phyloP scores from a whole-genome alignment of 2,888 invertebrate species.

The Nebria salina region DNA sequence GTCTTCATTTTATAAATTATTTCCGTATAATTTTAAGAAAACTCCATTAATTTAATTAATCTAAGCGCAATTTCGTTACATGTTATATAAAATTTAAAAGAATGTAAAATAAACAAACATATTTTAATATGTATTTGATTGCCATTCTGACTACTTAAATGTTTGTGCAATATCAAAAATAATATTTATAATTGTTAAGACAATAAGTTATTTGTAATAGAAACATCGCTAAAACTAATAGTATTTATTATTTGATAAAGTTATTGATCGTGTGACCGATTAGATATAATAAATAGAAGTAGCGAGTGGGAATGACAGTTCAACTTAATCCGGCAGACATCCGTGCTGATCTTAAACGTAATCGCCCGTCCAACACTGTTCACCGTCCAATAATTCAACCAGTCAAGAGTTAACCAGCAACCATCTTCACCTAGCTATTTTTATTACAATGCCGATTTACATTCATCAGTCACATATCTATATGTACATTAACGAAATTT shows the following conservation, averaged over 20 bases:
- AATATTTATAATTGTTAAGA: too few species aligned
- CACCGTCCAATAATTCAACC: conserved; percentile 35
- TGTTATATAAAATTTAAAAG: too few species aligned
- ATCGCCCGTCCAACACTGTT: conserved; percentile 37
- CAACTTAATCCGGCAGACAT: conserved; percentile 43
- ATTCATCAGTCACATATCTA: too few species aligned
- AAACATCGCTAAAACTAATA: not conserved
- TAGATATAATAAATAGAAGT: conserved; percentile 8
- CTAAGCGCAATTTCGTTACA: too few species aligned
- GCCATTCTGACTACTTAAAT: too few species aligned
- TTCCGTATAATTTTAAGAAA: not conserved
- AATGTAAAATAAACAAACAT: too few species aligned
- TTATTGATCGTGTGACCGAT: not conserved
- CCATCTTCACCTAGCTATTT: too few species aligned
- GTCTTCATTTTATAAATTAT: not conserved
- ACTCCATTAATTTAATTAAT: too few species aligned
- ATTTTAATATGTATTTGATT: too few species aligned
- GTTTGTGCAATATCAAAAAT: too few species aligned
- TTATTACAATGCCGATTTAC: too few species aligned
- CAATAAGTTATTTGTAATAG: not conserved
- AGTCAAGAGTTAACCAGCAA: conserved; percentile 2
- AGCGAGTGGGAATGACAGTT: conserved; percentile 40
- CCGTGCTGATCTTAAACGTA: conserved; percentile 33
- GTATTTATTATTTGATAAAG: not conserved
- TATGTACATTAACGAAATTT: too few species aligned